Conservation (phyloP, 2,113 vertebrate genomes). For the Neomonachus schauinslandi region DNA sequence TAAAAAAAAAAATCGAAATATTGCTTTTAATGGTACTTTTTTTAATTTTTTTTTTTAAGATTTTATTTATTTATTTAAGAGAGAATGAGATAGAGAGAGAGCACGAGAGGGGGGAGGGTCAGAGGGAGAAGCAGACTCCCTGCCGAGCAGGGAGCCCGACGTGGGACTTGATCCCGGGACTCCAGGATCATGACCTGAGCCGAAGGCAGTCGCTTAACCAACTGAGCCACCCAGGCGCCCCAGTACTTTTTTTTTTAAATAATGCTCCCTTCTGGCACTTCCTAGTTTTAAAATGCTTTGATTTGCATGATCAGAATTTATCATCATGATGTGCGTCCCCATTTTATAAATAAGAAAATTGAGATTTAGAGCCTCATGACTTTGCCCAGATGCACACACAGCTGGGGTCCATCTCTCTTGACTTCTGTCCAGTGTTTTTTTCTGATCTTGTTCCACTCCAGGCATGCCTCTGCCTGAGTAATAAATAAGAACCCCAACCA, state of each 20-base stretch:
- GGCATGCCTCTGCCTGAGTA: not conserved
- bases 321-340: not conserved
- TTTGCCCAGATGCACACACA: not conserved
- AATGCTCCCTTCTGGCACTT: not conserved
- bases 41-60: not conserved
- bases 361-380: not conserved
- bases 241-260: not conserved
- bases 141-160: too few relatives aligned
- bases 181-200: too few relatives aligned
- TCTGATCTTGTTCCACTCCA: not conserved
- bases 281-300: not conserved
- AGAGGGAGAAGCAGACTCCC: too few relatives aligned
- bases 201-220: too few relatives aligned
- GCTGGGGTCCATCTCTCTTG: not conserved
- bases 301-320: not conserved
- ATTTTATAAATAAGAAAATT: not conserved
- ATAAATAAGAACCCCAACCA: not conserved
- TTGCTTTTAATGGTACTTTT: not conserved
- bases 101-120: too few relatives aligned
- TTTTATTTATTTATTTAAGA: too few relatives aligned
- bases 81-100: too few relatives aligned
- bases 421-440: not conserved
- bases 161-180: too few relatives aligned
- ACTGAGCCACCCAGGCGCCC: too few relatives aligned
- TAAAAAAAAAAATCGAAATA: too few relatives aligned